phyloP scores from a whole-genome alignment of 2,113 vertebrate species.

The Proteles cristata region DNA sequence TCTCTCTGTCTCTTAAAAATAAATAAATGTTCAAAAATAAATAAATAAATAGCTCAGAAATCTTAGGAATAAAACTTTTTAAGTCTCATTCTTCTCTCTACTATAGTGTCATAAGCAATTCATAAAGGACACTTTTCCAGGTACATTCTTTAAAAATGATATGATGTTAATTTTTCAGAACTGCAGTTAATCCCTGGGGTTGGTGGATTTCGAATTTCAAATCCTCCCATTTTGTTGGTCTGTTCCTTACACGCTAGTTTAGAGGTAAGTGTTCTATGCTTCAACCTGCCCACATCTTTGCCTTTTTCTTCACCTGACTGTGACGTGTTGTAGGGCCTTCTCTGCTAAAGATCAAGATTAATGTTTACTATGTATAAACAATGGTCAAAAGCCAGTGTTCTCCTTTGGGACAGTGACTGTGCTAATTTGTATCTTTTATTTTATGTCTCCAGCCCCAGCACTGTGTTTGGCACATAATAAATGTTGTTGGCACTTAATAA shows the following conservation, averaged over 20 bases:
- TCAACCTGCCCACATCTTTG: not conserved
- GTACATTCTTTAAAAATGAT: not conserved
- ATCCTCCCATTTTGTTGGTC: conserved; percentile 95
- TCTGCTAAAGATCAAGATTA: not conserved
- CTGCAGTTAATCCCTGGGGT: conserved; percentile 92
- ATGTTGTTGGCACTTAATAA: not conserved
- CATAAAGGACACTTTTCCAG: not conserved
- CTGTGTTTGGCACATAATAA: not conserved
- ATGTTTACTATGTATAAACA: not conserved
- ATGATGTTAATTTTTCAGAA: conserved; percentile 85
- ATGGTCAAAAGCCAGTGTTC: not conserved
- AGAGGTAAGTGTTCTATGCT: conserved; percentile 89
- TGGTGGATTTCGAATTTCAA: conserved; percentile 94
- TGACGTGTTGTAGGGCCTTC: not conserved
- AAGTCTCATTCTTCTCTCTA: not conserved
- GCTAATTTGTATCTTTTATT: fast-evolving
- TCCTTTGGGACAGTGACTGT: not conserved
- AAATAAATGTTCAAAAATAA: too few species aligned
- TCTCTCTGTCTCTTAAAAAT: too few species aligned
- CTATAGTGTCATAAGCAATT: not conserved
- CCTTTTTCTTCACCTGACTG: not conserved
- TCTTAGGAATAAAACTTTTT: not conserved
- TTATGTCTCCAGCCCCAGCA: not conserved
- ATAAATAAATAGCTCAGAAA: not conserved
- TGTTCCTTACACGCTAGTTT: conserved; percentile 95